Conservation (phyloP, 2,113 vertebrate genomes). For the Stegostoma tigrinum region DNA sequence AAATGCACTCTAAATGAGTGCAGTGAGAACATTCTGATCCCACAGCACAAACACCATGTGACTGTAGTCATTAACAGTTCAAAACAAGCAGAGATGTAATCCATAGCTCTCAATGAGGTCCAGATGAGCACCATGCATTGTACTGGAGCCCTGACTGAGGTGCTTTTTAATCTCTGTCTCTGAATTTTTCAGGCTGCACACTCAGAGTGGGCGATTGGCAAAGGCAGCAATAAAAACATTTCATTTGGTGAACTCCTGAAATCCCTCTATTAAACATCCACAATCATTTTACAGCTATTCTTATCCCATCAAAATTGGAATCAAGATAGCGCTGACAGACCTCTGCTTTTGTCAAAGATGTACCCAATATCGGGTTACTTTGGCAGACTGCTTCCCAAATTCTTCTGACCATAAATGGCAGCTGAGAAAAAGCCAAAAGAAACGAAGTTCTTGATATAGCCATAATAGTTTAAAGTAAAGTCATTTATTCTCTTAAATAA, state of each 20-base stretch:
- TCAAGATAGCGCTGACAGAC: not conserved
- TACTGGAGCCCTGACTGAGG: not conserved
- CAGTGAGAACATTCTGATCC: not conserved
- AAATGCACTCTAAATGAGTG: conserved; percentile 28
- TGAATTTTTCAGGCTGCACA: not conserved
- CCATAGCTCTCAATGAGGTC: conserved; percentile 15
- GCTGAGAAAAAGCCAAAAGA: conserved; percentile 18
- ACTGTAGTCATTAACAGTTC: not conserved
- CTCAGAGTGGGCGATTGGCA: conserved; percentile 10
- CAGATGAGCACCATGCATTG: not conserved
- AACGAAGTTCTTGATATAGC: not conserved
- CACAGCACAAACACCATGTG: not conserved
- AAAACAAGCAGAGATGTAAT: conserved; percentile 16
- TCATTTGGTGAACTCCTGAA: not conserved
- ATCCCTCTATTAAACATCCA: not conserved
- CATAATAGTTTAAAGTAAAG: conserved; percentile 26
- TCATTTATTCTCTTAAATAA: conserved; percentile 29
- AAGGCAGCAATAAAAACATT: not conserved
- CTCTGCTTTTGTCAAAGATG: not conserved
- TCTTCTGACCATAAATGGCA: conserved; percentile 34
- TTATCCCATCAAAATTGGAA: not conserved
- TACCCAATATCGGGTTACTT: not conserved
- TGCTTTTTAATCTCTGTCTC: conserved; percentile 19
- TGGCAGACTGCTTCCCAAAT: not conserved
- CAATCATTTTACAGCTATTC: conserved; percentile 30